Percentiles rank a stretch among this genome's conserved stretches.
Conservation (phyloP, 2,888 invertebrate species). For the Meiosimyza platycephala region DNA sequence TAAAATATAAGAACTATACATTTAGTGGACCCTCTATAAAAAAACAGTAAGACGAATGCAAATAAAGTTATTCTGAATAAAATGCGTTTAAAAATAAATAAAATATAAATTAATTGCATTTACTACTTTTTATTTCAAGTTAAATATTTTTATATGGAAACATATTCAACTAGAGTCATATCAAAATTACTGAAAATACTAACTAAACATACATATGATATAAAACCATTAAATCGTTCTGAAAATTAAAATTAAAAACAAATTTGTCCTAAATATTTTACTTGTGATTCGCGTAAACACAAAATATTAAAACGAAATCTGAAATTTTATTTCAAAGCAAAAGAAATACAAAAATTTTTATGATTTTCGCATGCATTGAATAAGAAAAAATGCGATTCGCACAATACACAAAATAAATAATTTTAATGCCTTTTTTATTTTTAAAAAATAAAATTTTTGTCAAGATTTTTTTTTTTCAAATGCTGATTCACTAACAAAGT, state of each 20-base stretch:
- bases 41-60: too few species aligned
- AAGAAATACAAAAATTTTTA: not conserved
- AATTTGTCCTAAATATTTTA: slow-evolving; percentile 4
- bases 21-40: too few species aligned
- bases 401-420: not conserved
- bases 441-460: not conserved
- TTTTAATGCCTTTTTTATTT: not conserved
- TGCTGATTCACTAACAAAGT: slow-evolving; percentile 1
- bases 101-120: too few species aligned
- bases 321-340: not conserved
- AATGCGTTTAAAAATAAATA: too few species aligned
- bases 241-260: not conserved
- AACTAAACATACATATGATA: too few species aligned
- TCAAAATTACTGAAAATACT: too few species aligned
- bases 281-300: not conserved
- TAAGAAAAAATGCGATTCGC: not conserved
- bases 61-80: too few species aligned
- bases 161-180: too few species aligned
- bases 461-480: not conserved
- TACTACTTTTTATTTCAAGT: too few species aligned
- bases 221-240: too few species aligned
- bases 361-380: not conserved
- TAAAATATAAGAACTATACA: too few species aligned
- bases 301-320: not conserved
- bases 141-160: too few species aligned